phyloP scores from a whole-genome alignment of 2,888 invertebrate species.

The Polia nebulosa region DNA sequence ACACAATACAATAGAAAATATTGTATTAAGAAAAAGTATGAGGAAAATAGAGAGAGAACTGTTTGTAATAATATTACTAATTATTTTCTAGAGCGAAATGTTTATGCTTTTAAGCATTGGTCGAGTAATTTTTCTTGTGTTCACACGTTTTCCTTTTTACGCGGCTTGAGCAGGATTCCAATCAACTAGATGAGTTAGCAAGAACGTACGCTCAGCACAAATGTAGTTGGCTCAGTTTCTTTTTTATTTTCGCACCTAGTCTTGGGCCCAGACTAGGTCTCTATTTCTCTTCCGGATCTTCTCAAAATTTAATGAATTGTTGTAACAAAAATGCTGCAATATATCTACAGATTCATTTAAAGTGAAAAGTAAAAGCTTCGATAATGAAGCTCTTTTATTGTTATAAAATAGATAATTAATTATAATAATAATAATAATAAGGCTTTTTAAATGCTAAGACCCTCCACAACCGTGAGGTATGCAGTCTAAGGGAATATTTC shows the following conservation, averaged over 20 bases:
- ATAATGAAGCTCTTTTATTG: too few species aligned
- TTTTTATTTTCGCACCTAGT: slow-evolving; percentile 49
- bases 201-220: slow-evolving; percentile 35
- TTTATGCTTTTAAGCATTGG: slow-evolving; percentile 59
- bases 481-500: too few species aligned
- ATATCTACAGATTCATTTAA: too few species aligned
- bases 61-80: slow-evolving; percentile 33
- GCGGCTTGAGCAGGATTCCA: slow-evolving; percentile 60
- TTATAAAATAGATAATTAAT: too few species aligned
- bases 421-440: too few species aligned
- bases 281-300: too few species aligned
- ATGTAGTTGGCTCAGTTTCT: slow-evolving; percentile 35
- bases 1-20: slow-evolving; percentile 35
- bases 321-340: not conserved
- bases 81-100: slow-evolving; percentile 44
- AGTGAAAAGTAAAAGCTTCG: not conserved
- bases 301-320: slow-evolving; percentile 4
- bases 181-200: slow-evolving; percentile 57
- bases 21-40: slow-evolving; percentile 20
- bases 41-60: slow-evolving; percentile 29
- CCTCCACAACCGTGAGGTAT: too few species aligned
- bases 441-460: too few species aligned
- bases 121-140: slow-evolving; percentile 57
- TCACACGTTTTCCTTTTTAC: slow-evolving; percentile 57
- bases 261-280: too few species aligned